Evolutionary conservation across 2,888 invertebrate species (phyloP), one percentile per base, ranked within the genome.

Genomic region (Eupeodes latifasciatus): DNA sequence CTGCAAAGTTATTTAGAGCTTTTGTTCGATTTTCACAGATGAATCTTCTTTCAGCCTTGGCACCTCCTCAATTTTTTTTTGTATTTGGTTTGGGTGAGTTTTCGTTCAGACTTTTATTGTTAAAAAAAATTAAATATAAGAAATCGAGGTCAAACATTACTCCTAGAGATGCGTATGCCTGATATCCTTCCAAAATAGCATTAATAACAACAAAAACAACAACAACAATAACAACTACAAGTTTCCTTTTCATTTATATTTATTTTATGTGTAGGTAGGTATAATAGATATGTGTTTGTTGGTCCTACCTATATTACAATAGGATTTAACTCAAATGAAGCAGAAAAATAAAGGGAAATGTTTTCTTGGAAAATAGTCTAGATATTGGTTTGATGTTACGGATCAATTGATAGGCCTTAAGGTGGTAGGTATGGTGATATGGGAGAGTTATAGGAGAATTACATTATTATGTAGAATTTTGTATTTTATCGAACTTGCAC

Each of bases 81-180:
- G 36, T 5, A 40, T 5, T 40, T 9, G 40, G 40, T 40, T 40
- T 5, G 40, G 16, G 6, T 53, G 51, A n/a, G 34, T 59, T 66
- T 51, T 44, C n/a, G 19, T 27, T 27, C 40, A n/a, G 40, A 19
- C 12, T 12, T 12, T 6, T 77, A 55, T 61, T 9, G 40, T 7
- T 16, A 5, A 27, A n/a, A 55, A 49, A 40, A 44, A 66, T 7
- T 19, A 61, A 27, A 55, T 62, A 53, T 53, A 64, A 34, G 49
- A 66, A 64, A 81, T 81, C 61, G 81, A 81, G 85, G 81, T 78
- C 81, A 85, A 81, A 72, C 67, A 71, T 85, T 66, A 66, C 51
- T 51, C 71, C 53, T n/a, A 67, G 66, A 67, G 66, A 85, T 81
- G 81, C 66, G 66, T 61, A 55, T 64, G 36, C 49, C 9, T 61